phyloP scores from a whole-genome alignment of 2,888 invertebrate genomes.

The Gnatocerus cornutus region DNA sequence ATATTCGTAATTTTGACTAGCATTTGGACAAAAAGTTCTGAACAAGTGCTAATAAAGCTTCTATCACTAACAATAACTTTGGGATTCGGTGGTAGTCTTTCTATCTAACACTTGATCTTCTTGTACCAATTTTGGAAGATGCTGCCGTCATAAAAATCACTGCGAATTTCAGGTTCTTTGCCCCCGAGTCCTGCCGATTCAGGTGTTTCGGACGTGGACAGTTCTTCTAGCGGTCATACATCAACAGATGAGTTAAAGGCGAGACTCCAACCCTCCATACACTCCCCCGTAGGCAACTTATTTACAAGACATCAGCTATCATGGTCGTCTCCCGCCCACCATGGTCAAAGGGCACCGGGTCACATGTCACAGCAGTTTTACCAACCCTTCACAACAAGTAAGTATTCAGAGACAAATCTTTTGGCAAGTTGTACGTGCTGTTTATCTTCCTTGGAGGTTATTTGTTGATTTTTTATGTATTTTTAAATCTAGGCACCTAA shows the following conservation, averaged over 20 bases:
- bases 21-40: no score
- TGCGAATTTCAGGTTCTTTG: constrained; percentile 83
- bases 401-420: constrained; percentile 51
- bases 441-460: constrained; percentile 41
- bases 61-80: no score
- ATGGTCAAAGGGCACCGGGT: constrained; percentile 57
- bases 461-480: constrained; percentile 45
- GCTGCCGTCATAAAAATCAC: not conserved
- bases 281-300: constrained; percentile 66
- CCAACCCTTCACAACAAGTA: constrained; percentile 65
- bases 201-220: constrained; percentile 97
- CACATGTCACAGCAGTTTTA: constrained; percentile 65
- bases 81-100: no score
- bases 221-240: constrained; percentile 86
- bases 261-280: constrained; percentile 80
- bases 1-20: no score
- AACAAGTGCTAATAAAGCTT: no score
- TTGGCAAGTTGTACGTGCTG: constrained; percentile 41
- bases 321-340: constrained; percentile 60
- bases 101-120: no score
- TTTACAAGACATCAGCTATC: constrained; percentile 62
- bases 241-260: constrained; percentile 90
- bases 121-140: no score
- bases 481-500: constrained; percentile 50
- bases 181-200: constrained; percentile 98